Evolutionary conservation across 2,113 vertebrate species (phyloP), one percentile per base, ranked within the genome.

Genomic region (Sakesphorus luctuosus): DNA sequence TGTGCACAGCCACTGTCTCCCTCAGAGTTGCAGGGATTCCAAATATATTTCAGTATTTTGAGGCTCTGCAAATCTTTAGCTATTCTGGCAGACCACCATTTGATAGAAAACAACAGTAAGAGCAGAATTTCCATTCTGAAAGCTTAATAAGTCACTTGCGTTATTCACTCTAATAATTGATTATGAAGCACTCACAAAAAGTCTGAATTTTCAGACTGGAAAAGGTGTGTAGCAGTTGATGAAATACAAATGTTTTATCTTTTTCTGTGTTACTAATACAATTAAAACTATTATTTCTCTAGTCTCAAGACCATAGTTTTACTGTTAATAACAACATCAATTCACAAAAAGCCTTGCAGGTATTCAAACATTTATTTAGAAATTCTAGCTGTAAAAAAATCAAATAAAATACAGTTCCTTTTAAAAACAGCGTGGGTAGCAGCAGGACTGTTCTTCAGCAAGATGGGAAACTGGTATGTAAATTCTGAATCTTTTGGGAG

Each of bases 61-160:
- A 94, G 85, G 79, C 52, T 96, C 89, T 94, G 74, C 50, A 97
- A 86, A 94, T 79, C 94, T 97, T 96, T 93, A 93, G 86, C 93
- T 94, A 44, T 91, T 88, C 66, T 53, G 25, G 56, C 53, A 97
- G 93, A 93, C 72, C 96, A 53, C 76, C 69, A 93, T 94, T 94
- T 89, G 84, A 95, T 56, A 93, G 85, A 95, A 96, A 95, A 87
- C 67, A 91, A 93, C 49, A 94, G 47, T 87, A 91, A 94, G 10
- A 84, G 81, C 63, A 93, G 83, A 90, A 96, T 94, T 97, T 93
- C 66, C 38, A 80, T 84, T 96, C 25, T 66, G 75, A 25, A 63
- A 88, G 33, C 73, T 90, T 47, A 35, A 76, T 47, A 35, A 76
- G 58, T 63, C 35, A 18, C 14, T 33, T 62, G 50, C 33, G 43